phyloP scores from a whole-genome alignment of 2,797 vertebrate genomes.

The Kryptopterus vitreolus region DNA sequence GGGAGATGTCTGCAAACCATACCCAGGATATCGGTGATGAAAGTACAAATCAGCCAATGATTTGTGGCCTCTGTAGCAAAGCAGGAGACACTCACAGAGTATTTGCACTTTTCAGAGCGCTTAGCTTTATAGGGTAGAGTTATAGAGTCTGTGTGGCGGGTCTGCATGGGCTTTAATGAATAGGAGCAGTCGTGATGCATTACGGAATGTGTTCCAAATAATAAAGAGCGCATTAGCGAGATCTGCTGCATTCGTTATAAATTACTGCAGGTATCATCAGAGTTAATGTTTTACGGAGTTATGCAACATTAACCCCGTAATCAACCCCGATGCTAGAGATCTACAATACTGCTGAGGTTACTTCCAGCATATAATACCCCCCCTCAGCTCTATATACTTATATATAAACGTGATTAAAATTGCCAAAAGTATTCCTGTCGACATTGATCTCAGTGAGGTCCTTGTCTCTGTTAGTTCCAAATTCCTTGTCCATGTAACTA shows the following conservation, averaged over 20 bases:
- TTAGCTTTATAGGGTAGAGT: conserved; percentile 12
- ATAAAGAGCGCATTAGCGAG: conserved; percentile 25
- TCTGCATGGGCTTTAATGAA: conserved; percentile 9
- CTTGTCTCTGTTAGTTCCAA: no score
- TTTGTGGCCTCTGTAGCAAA: not conserved
- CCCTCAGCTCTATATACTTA: not conserved
- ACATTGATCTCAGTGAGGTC: no score
- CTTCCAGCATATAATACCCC: not conserved
- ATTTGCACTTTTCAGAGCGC: conserved; percentile 12
- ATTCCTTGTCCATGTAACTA: no score
- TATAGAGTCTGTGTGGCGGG: conserved; percentile 5
- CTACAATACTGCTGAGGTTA: not conserved
- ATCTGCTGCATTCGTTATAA: conserved; percentile 12
- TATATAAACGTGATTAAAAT: not conserved
- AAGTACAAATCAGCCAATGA: conserved; percentile 59
- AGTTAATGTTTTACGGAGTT: conserved; percentile 2
- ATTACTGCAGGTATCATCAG: conserved; percentile 4
- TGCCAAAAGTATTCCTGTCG: not conserved
- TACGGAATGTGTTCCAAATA: conserved; percentile 10
- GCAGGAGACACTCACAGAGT: conserved; percentile 12
- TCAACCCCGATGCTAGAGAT: not conserved
- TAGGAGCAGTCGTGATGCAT: conserved; percentile 2
- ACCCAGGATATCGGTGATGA: conserved; percentile 51
- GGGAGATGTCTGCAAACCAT: conserved; percentile 27
- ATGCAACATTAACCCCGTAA: conserved; percentile 12